Percentiles rank a stretch among this genome's conserved stretches.
Conservation (phyloP, 2,888 invertebrate species). For the Eristalis intricaria region DNA sequence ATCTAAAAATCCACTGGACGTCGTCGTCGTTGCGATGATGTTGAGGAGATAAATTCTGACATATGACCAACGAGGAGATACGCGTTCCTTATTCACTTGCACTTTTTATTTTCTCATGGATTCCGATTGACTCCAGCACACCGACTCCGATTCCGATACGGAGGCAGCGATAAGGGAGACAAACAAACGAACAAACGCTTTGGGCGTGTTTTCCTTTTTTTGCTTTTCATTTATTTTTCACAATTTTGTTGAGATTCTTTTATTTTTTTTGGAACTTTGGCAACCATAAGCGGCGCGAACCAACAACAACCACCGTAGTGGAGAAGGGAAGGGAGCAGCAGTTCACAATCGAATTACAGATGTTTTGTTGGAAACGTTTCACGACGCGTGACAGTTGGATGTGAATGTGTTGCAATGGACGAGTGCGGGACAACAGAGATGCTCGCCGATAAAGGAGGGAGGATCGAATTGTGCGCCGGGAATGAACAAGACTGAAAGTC, state of each 20-base stretch:
- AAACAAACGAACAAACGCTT: constrained; percentile 21
- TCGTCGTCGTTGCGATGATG: not conserved
- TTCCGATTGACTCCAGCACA: constrained; percentile 19
- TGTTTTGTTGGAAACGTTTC: constrained; percentile 32
- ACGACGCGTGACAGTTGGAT: constrained; percentile 44
- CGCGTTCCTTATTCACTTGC: constrained; percentile 45
- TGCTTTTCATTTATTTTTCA: constrained; percentile 1
- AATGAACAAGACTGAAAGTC: not conserved
- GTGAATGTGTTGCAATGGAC: not conserved
- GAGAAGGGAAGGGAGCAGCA: not conserved
- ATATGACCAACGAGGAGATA: not conserved
- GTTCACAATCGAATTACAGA: constrained; percentile 47
- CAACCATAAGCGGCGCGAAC: constrained; percentile 34
- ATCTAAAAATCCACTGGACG: not conserved
- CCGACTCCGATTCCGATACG: not conserved
- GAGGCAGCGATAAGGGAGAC: constrained; percentile 35
- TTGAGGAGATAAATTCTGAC: not conserved
- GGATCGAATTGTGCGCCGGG: not conserved
- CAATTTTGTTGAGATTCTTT: not conserved
- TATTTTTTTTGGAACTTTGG: constrained; percentile 7
- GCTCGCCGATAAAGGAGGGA: not conserved
- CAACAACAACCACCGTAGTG: constrained; percentile 14
- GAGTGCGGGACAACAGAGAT: not conserved
- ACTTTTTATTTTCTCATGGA: constrained; percentile 33
- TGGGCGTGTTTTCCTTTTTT: constrained; percentile 46